phyloP scores from a whole-genome alignment of 2,888 invertebrate genomes.

The Callyntrura sp. region DNA sequence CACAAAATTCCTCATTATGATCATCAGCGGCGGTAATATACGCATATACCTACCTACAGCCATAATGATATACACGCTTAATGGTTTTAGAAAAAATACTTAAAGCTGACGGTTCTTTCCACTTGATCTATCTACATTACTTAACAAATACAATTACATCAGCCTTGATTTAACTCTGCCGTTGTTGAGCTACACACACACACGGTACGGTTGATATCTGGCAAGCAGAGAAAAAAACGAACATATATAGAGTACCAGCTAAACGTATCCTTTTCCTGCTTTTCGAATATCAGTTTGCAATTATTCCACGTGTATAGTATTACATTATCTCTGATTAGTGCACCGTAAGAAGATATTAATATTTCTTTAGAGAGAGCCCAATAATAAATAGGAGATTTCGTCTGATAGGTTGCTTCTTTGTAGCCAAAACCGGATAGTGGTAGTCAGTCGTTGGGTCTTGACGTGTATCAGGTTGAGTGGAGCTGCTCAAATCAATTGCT shows the following conservation, averaged over 20 bases:
- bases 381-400: not conserved
- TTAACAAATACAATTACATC: constrained; percentile 42
- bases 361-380: not conserved
- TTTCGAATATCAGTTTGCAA: constrained; percentile 30
- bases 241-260: not conserved
- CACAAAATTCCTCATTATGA: constrained; percentile 33
- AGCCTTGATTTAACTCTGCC: constrained; percentile 26
- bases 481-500: not conserved
- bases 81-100: constrained; percentile 54
- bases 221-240: not conserved
- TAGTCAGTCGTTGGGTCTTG: no score
- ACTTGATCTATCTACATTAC: constrained; percentile 52
- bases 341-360: not conserved
- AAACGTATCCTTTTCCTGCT: not conserved
- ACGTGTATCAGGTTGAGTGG: not conserved
- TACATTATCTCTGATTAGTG: constrained; percentile 18
- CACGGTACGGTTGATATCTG: no score
- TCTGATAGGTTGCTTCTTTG: not conserved
- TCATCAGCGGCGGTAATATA: not conserved
- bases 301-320: not conserved
- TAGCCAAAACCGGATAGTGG: not conserved
- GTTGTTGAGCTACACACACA: no score
- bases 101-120: constrained; percentile 58
- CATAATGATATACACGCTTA: constrained; percentile 27
- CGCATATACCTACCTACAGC: not conserved